Conservation (phyloP, 2,888 invertebrate species). For the Napeogenes inachia region DNA sequence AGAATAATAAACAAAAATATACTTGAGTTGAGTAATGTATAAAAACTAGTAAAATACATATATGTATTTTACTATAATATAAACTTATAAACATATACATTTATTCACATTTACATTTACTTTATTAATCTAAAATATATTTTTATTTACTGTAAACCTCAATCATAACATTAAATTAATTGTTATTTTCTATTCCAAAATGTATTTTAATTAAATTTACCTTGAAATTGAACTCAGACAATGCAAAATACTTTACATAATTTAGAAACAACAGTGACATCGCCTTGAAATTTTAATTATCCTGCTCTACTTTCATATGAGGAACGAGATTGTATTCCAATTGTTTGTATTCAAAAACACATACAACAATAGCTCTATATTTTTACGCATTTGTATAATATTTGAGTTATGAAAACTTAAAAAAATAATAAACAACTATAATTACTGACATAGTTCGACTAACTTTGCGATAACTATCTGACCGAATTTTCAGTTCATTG, state of each 20-base stretch:
- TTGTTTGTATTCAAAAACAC: background rate
- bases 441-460: constrained; percentile 1
- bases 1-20: too few species aligned
- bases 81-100: too few species aligned
- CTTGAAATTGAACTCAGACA: background rate
- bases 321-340: constrained; percentile 3
- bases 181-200: background rate
- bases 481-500: constrained; percentile 26
- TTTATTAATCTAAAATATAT: too few species aligned
- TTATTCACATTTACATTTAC: too few species aligned
- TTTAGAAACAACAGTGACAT: constrained; percentile 5
- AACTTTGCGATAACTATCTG: constrained; percentile 19
- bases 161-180: too few species aligned
- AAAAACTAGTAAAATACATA: too few species aligned
- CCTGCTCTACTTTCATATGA: constrained; percentile 6
- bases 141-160: too few species aligned
- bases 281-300: constrained; percentile 6
- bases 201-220: background rate
- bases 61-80: too few species aligned
- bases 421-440: background rate
- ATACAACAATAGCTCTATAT: background rate
- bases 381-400: background rate
- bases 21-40: too few species aligned
- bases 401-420: background rate
- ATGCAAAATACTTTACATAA: constrained; percentile 2